Evolutionary conservation across 2,113 vertebrate genomes (phyloP), one percentile per base, ranked within the genome.

Genomic region (Ptychochromis oligacanthus): DNA sequence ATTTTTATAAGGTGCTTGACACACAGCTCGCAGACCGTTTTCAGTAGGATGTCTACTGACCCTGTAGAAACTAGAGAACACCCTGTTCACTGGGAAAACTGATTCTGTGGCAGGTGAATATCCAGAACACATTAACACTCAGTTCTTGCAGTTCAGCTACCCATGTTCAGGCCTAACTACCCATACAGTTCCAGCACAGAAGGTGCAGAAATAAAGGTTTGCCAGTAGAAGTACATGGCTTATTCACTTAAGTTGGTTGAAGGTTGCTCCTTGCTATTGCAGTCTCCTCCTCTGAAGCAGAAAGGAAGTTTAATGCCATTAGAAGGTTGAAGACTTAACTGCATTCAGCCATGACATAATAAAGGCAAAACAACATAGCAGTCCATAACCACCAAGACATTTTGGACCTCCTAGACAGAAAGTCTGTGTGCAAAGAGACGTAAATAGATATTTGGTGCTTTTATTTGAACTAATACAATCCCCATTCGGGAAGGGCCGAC

Each of bases 401-500:
- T 6, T 9, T 78, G 28, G 43, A 52, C 59, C 46, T 52, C 43
- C 24, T 22, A 28, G 12, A 70, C 26, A 28, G 2, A 70, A 70
- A 31, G 65, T 70, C 28, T 28, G 43, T 49, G 6, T 70, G 43
- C 17, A 70, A 49, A 0, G 38, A 70, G 18, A 8, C 15, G 26
- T 7, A 43, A 28, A 43, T 1, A 14, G 24, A 70, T 49, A 12
- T 49, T 15, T 49, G 22, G 40, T 20, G 65, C 9, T 18, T 70
- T 49, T 70, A 70, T 1, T 18, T 70, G 40, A 70, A 49, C 15
- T 70, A 49, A 70, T 28, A 22, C 40, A 70, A 18, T 49, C 22
- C 9, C 40, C 22, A 20, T 17, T 70, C 40, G 49, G 0, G 28
- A 49, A 46, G 0, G 0, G 14, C 4, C 46, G 64, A 26, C 38